A percentile compares a stretch with the other conserved stretches of the same genome.
phyloP scores from a whole-genome alignment of 2,888 invertebrate species.

The Oeneis ivallda region DNA sequence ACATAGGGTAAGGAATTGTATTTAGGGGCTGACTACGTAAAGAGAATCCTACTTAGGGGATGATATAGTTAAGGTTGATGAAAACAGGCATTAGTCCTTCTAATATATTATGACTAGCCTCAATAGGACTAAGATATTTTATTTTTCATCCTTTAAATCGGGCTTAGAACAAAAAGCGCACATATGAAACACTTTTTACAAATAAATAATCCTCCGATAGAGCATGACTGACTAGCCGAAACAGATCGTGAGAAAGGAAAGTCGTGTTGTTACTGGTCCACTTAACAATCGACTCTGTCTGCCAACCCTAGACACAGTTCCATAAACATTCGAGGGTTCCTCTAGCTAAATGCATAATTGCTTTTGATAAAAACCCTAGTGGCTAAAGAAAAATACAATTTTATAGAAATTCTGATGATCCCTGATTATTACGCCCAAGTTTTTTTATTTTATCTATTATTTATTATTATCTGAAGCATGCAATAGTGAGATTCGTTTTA shows the following conservation, averaged over 20 bases:
- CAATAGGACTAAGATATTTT: not conserved
- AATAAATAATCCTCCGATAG: too few species aligned
- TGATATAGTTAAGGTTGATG: too few species aligned
- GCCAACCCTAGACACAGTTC: constrained; percentile 11
- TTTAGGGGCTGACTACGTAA: too few species aligned
- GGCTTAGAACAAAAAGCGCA: not conserved
- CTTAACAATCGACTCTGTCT: not conserved
- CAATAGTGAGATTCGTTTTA: too few species aligned
- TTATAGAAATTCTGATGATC: constrained; percentile 10
- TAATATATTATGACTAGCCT: too few species aligned
- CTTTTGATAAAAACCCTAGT: constrained; percentile 9
- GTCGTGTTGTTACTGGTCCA: not conserved
- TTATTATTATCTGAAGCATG: not conserved
- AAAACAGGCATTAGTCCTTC: too few species aligned
- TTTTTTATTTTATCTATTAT: not conserved
- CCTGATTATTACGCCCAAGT: not conserved
- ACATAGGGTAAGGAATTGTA: too few species aligned
- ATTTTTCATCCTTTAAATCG: too few species aligned
- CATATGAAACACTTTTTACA: too few species aligned
- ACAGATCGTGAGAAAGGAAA: not conserved
- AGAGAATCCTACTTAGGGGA: too few species aligned
- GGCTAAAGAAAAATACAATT: constrained; percentile 6
- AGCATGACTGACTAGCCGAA: too few species aligned
- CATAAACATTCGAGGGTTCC: constrained; percentile 11
- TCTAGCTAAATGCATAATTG: constrained; percentile 18